Base-by-base conservation (phyloP, 2,888 invertebrate genomes). In the Creontiades dilutus region DNA sequence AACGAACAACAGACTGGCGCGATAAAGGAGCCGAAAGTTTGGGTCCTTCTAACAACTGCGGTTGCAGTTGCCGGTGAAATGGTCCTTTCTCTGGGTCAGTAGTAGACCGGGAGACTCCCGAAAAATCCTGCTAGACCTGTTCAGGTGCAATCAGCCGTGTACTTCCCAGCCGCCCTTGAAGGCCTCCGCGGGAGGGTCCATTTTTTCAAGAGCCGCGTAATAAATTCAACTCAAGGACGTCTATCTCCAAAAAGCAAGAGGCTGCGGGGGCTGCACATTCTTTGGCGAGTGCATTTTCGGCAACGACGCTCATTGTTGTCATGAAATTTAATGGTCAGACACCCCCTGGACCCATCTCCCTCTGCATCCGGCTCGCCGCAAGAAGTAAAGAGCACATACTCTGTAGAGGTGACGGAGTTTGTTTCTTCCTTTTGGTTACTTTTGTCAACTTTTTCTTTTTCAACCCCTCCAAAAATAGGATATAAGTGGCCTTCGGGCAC, bases 171-270 rank as follows among this genome's bases (percentile, higher is more conserved):
- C 27, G 82, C 82, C 48, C 82, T 82, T 82, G 82, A 48, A n/a
- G 23, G 27, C 52, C 13, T 19, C 47, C 82, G 16, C 19, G 47
- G 3, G 82, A 82, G 55, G 47, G 82, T 82, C 48, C n/a, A 23
- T 48, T 82, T 82, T 82, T 82, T 52, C 16, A 27, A 12, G 52
- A 23, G 14, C 55, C 52, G 28, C 28, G 85, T 55, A 28, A 86
- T 86, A 61, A 86, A 86, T 86, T 86, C 86, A 86, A n/a, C 75
- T 76, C 86, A 86, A 86, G 86, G 86, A 68, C 86, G 86, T 86
- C 86, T 78, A 46, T 86, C 76, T n/a, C 47, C 76, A 28, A 86
- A 85, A 37, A 37, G 3, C 27, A 47, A 9, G 46, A 13, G 68
- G 75, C 48, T 16, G 12, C 14, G 47, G 48, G 14, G 68, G 47